Evolutionary conservation across 2,113 vertebrate genomes (phyloP).

Genomic region (Syngnathus typhle): DNA sequence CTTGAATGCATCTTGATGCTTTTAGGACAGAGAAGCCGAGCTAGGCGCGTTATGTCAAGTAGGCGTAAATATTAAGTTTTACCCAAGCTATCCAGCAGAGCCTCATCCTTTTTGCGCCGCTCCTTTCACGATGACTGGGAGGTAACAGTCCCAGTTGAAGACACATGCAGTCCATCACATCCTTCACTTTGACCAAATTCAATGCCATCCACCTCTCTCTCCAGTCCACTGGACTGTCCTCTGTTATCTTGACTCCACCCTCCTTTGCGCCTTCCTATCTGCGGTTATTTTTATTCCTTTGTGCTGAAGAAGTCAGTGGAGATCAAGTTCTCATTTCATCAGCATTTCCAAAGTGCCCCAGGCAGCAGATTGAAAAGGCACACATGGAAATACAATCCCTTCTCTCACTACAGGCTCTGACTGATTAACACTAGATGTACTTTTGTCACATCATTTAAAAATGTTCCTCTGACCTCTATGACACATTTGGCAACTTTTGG

Average conservation of each 20-base stretch:
- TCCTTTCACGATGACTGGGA: constrained; percentile 41
- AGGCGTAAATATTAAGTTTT: constrained; percentile 27
- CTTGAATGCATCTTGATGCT: neutral
- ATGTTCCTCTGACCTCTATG: neutral
- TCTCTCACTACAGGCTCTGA: neutral
- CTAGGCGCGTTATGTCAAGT: too few species aligned
- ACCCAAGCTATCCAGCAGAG: constrained; percentile 64
- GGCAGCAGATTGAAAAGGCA: constrained; percentile 52
- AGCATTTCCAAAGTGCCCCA: constrained; percentile 61
- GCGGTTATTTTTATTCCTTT: constrained; percentile 64
- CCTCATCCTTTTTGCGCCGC: constrained; percentile 39
- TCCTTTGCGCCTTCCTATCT: constrained; percentile 16
- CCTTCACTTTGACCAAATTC: too few species aligned
- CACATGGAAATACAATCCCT: constrained; percentile 55
- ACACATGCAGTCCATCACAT: constrained; percentile 54
- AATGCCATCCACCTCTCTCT: neutral
- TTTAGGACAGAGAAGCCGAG: constrained; percentile 9
- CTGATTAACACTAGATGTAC: neutral
- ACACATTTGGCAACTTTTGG: neutral
- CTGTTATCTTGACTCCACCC: constrained; percentile 20
- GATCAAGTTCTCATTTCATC: constrained; percentile 69
- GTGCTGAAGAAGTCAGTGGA: constrained; percentile 47
- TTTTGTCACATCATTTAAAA: neutral
- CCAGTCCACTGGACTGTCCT: constrained; percentile 15
- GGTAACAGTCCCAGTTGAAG: constrained; percentile 55